phyloP scores from a whole-genome alignment of 2,888 invertebrate species.

The Poecilobothrus nobilitatus region DNA sequence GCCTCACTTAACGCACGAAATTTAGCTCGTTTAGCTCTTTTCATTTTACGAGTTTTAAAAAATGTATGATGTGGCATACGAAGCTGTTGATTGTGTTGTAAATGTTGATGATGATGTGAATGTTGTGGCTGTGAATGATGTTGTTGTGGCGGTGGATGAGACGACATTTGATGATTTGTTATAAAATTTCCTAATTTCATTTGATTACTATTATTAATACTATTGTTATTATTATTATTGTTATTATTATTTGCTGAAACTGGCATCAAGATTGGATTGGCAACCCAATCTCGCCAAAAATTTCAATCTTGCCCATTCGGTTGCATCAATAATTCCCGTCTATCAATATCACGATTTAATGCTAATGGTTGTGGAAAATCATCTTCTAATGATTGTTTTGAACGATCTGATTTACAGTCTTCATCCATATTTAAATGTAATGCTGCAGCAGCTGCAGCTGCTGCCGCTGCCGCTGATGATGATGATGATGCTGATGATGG shows the following conservation, averaged over 20 bases:
- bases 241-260: not conserved
- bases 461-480: conserved; percentile 44
- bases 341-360: conserved; percentile 50
- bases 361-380: conserved; percentile 48
- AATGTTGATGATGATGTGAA: not conserved
- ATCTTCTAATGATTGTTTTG: conserved; percentile 55
- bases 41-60: not conserved
- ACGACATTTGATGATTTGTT: not conserved
- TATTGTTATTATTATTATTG: not conserved
- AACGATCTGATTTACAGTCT: conserved; percentile 57
- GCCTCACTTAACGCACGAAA: not conserved
- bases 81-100: not conserved
- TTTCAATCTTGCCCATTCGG: conserved; percentile 74
- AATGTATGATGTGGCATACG: conserved; percentile 1
- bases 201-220: not conserved
- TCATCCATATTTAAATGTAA: conserved; percentile 55
- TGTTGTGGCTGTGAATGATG: not conserved
- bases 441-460: conserved; percentile 47
- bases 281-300: conserved; percentile 44
- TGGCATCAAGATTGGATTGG: conserved; percentile 44
- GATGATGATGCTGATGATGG: conserved; percentile 40
- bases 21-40: not conserved
- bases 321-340: conserved; percentile 55
- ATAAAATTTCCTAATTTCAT: not conserved
- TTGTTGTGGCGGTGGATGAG: not conserved